Evolutionary conservation across 2,797 vertebrate genomes (phyloP).

Genomic region (Cebuella pygmaea): DNA sequence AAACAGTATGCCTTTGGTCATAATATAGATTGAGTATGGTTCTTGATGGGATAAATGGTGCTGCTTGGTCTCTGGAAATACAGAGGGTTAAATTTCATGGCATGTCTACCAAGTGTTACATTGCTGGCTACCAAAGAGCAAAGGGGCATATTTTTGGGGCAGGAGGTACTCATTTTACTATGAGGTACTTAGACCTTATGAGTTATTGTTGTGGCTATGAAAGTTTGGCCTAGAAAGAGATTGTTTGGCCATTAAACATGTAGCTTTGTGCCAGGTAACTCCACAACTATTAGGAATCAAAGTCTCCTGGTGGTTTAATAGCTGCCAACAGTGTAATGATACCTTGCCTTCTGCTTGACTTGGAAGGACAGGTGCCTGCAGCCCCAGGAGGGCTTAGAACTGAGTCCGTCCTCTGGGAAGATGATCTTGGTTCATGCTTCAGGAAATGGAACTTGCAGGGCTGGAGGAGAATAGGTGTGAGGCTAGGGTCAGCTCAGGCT

Average conservation of each 20-base stretch:
- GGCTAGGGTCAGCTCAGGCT: conserved; percentile 65
- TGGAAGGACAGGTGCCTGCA: conserved; percentile 58
- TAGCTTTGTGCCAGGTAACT: conserved; percentile 51
- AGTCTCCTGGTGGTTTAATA: conserved; percentile 47
- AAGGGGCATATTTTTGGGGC: not conserved
- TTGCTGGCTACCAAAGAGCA: conserved; percentile 40
- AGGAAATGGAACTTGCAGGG: conserved; percentile 44
- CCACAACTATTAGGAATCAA: conserved; percentile 44
- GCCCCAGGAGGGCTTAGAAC: not conserved
- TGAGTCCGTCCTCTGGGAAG: conserved; percentile 31
- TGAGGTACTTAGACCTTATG: not conserved
- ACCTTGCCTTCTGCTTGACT: conserved; percentile 52
- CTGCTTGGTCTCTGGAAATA: conserved; percentile 27
- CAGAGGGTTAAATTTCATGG: conserved; percentile 22
- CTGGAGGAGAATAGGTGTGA: conserved; percentile 20
- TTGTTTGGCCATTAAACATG: conserved; percentile 50
- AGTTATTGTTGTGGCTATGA: conserved; percentile 40
- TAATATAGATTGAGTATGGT: not conserved
- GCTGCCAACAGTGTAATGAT: conserved; percentile 60
- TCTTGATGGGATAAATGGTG: conserved; percentile 44
- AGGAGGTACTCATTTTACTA: not conserved
- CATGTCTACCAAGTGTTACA: not conserved
- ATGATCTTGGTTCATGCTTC: conserved; percentile 37
- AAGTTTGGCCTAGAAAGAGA: conserved; percentile 43
- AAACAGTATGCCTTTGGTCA: conserved; percentile 17